Base-by-base conservation (phyloP, 2,113 vertebrate genomes). In the Phylloscopus trochiloides region DNA sequence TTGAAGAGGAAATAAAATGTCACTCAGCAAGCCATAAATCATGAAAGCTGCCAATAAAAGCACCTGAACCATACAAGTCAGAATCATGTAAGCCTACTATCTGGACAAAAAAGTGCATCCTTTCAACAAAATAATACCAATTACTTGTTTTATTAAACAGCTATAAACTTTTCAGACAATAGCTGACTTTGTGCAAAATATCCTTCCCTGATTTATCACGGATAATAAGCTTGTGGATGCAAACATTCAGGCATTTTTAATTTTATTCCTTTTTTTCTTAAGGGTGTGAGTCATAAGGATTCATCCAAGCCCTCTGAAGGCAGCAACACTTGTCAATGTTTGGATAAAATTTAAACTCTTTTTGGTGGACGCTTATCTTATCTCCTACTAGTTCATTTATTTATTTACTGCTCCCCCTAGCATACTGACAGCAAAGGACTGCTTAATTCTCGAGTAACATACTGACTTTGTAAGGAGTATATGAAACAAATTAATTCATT, bases 1-100 rank as follows among this genome's bases (percentile, higher is more conserved):
- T 94, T 63, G 72, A 83, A 77, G 45, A 86, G 52, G 82, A 94
- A 96, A 94, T 70, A 71, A 94, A 92, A 83, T 47, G 55, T 93
- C 90, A 88, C 55, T 95, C 72, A 50, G 72, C 48, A 93, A 86
- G 57, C 40, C 40, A 50, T 59, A 83, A 88, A 86, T 94, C 72
- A 61, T 36, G 40, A 77, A 80, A 93, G 67, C 29, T 74, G 72
- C 51, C 92, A 88, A 73, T 90, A 83, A 89, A 90, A 50, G 26
- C 1, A 14, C 31, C 75, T 88, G 55, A 86, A 71, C 55, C 3
- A 0, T 40, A 52, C 54, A 80, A 80, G 24, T 55, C 47, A 51
- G n/a, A 86, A 80, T 48, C 40, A 67, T 9, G 14, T 12, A 55
- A 59, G 67, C 1, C 0, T 48, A 66, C 11, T 47, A 32, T 12